A percentile compares a stretch with the other conserved stretches of the same genome.
Evolutionary conservation across 2,888 invertebrate species (phyloP).

Genomic region (Magallana nippona): DNA sequence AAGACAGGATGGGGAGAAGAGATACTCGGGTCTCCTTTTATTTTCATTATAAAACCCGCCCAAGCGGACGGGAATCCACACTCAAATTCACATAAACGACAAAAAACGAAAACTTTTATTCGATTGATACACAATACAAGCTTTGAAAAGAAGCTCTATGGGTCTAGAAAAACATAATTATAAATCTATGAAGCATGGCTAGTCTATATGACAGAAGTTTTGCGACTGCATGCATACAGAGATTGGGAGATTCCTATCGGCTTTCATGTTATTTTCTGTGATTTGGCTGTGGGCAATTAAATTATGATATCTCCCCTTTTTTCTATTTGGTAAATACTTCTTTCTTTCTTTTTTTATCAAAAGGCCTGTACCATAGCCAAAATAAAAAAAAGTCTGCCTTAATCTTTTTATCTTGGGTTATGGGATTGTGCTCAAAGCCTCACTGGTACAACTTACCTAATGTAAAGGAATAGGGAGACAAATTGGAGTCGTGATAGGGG

Average conservation of each 20-base stretch:
- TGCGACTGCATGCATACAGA: conserved; percentile 4
- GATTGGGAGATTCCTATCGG: conserved; percentile 18
- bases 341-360: conserved; percentile 21
- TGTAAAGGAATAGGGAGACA: conserved; percentile 1
- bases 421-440: conserved; percentile 20
- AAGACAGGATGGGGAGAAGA: neutral
- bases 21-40: neutral
- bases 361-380: conserved; percentile 29
- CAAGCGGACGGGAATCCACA: neutral
- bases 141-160: conserved; percentile 29
- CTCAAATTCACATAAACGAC: conserved; percentile 23
- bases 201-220: conserved; percentile 2
- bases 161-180: conserved; percentile 23
- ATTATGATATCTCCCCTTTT: conserved; percentile 21
- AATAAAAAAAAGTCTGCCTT: neutral
- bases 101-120: conserved; percentile 16
- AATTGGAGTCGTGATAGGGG: neutral
- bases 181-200: conserved; percentile 28
- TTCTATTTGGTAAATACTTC: conserved; percentile 25
- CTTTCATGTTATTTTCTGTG: conserved; percentile 25
- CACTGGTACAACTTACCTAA: conserved; percentile 1
- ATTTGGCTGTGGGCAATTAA: conserved; percentile 30
- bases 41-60: conserved; percentile 2
- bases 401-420: conserved; percentile 29
- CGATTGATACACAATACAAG: conserved; percentile 27